A percentile compares a stretch with the other conserved stretches of the same genome.
These are phyloP conservation scores for Thumatha senex DNA, from an alignment of 2,888 invertebrate genomes.

Conservation along the genomic window DNA sequence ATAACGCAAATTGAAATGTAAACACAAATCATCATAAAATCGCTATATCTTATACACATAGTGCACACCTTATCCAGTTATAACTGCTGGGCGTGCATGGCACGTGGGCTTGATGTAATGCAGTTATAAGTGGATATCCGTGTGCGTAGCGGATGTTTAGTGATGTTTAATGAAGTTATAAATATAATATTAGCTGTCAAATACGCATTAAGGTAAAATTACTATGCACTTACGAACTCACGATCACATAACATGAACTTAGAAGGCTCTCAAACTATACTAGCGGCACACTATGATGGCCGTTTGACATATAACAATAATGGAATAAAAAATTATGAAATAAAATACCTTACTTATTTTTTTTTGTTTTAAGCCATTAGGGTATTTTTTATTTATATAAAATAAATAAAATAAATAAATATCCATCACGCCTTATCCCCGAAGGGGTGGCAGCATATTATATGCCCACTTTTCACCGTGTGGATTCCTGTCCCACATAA, in stretches of 20 bases:
- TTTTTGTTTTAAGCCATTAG: too few relatives aligned
- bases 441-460: too few relatives aligned
- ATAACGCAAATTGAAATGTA: too few relatives aligned
- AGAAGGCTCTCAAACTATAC: not conserved
- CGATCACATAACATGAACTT: not conserved
- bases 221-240: not conserved
- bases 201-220: not conserved
- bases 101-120: slow-evolving; percentile 52
- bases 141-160: slow-evolving; percentile 4
- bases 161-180: slow-evolving; percentile 1
- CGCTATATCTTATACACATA: slow-evolving; percentile 4
- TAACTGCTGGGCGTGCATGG: slow-evolving; percentile 23
- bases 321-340: too few relatives aligned
- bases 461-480: too few relatives aligned
- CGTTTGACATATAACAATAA: too few relatives aligned
- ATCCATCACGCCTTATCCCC: too few relatives aligned
- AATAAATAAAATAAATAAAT: too few relatives aligned
- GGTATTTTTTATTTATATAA: too few relatives aligned
- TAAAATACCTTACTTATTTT: too few relatives aligned
- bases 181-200: slow-evolving; percentile 1
- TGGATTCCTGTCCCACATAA: too few relatives aligned
- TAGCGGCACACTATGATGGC: too few relatives aligned
- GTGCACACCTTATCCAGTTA: slow-evolving; percentile 14
- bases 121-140: slow-evolving; percentile 4
- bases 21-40: not conserved